Evolutionary conservation across 2,888 invertebrate species (phyloP).

Genomic region (Euplagia quadripunctaria): DNA sequence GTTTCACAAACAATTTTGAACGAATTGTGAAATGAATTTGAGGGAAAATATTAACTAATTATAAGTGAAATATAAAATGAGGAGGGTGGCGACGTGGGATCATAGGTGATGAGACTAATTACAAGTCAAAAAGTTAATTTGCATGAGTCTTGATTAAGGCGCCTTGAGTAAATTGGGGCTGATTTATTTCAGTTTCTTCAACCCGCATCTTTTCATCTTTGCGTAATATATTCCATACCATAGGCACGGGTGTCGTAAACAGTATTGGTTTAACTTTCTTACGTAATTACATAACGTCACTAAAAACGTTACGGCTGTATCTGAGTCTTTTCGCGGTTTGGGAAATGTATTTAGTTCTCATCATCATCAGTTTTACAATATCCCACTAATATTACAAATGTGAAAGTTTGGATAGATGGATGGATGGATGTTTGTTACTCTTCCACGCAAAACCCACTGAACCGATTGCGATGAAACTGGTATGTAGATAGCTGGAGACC

Average conservation of each 20-base stretch:
- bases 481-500: too few species aligned
- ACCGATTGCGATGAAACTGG: too few species aligned
- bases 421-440: too few species aligned
- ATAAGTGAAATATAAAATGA: background rate
- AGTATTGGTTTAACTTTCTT: background rate
- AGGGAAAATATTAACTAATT: background rate
- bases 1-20: slow-evolving; percentile 3
- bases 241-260: slow-evolving; percentile 23
- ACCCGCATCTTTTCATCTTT: slow-evolving; percentile 33
- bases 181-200: slow-evolving; percentile 40
- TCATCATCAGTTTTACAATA: too few species aligned
- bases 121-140: slow-evolving; percentile 48
- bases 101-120: slow-evolving; percentile 38
- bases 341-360: too few species aligned
- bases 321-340: too few species aligned
- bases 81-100: background rate
- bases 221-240: slow-evolving; percentile 19
- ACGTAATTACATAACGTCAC: background rate
- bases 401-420: too few species aligned
- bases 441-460: too few species aligned
- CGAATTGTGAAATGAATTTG: background rate
- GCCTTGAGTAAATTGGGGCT: slow-evolving; percentile 38
- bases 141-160: slow-evolving; percentile 32
- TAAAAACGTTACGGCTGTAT: background rate
- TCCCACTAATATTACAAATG: too few species aligned